These are phyloP conservation scores for Oreochromis tanganicae DNA, from an alignment of 2,113 vertebrate genomes.

Conservation along the genomic window DNA sequence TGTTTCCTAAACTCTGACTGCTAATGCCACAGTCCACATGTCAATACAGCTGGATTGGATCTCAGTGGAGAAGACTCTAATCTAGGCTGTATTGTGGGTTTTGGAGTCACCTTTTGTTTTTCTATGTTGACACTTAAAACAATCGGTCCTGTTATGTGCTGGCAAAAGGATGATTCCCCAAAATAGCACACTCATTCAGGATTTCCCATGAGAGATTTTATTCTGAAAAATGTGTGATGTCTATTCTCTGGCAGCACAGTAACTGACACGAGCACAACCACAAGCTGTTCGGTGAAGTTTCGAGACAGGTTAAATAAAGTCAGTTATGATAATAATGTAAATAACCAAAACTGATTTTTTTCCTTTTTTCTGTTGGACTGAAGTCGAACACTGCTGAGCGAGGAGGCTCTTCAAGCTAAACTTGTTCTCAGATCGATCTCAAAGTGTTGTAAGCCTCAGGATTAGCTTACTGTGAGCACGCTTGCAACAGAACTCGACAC, in stretches of 20 bases:
- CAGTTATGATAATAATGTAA: background rate
- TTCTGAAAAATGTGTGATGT: background rate
- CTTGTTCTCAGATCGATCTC: background rate
- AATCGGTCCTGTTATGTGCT: background rate
- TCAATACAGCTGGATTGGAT: background rate
- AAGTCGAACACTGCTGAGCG: background rate
- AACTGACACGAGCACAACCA: background rate
- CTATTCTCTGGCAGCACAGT: background rate
- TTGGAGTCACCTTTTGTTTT: background rate
- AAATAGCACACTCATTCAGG: conserved; percentile 23
- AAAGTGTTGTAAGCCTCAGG: background rate
- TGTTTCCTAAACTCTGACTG: background rate
- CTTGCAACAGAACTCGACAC: background rate
- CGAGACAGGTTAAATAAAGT: background rate
- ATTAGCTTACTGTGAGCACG: background rate
- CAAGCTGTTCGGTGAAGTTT: background rate
- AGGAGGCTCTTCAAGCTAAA: background rate
- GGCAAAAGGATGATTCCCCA: conserved; percentile 10
- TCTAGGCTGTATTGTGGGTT: background rate
- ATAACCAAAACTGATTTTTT: background rate
- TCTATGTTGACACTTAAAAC: conserved; percentile 19
- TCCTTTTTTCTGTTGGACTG: background rate
- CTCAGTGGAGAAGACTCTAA: background rate
- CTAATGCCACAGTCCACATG: background rate
- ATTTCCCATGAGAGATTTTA: conserved; percentile 14